Conservation (phyloP, 2,797 vertebrate species). For the Bradypus variegatus region DNA sequence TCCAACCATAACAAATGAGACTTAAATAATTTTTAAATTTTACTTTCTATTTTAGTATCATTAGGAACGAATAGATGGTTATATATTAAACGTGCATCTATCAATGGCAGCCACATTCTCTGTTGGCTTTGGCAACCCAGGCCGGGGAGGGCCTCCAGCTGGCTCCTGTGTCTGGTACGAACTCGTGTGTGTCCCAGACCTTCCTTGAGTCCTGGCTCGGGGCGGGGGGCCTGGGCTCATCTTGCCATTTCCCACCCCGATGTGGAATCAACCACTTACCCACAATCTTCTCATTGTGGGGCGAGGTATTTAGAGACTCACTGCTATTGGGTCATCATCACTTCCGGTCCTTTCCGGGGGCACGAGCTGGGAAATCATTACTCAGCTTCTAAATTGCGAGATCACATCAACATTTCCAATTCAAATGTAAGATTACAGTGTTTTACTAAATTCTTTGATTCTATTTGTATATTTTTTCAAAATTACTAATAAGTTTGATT, state of each 20-base stretch:
- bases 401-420: too few species aligned
- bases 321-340: accelerated
- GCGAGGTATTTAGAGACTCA: neutral
- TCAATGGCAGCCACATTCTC: too few species aligned
- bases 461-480: neutral
- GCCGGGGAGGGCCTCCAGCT: accelerated
- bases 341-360: neutral
- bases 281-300: neutral
- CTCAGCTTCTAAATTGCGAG: neutral
- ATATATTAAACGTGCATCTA: accelerated
- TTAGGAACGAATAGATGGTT: neutral
- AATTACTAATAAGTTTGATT: neutral
- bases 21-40: neutral
- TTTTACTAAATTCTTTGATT: neutral
- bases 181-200: accelerated
- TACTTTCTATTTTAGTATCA: neutral
- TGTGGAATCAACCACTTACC: neutral
- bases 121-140: neutral
- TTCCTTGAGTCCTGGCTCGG: neutral
- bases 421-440: neutral
- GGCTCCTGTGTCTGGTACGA: neutral
- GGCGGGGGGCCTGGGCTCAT: accelerated
- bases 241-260: neutral
- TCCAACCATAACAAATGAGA: neutral
- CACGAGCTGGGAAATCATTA: neutral